Base-by-base conservation (phyloP, 2,113 vertebrate species). In the Paradisaea rubra region DNA sequence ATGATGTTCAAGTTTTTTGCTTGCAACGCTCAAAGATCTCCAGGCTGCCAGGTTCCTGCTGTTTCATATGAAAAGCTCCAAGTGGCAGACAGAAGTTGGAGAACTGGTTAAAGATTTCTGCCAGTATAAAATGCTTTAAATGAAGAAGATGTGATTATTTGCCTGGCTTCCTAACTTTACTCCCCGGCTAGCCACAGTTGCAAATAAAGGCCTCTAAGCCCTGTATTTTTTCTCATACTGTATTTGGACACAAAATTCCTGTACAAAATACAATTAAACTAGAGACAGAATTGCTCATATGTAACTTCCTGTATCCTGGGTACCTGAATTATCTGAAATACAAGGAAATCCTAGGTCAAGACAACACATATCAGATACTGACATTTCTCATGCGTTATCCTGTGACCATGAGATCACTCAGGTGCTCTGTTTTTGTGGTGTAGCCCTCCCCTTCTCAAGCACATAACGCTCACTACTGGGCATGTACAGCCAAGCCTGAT, bases 61-160 rank as follows among this genome's bases (percentile, higher is more conserved):
- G 95, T 93, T 96, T 96, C 93, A 91, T 82, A 95, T 74, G 91
- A 97, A 97, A 95, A 95, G 81, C 91, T 95, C 89, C 22, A 44
- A 96, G 89, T 86, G 91, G 94, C 91, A 97, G 85, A 93, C 71
- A 95, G 87, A 96, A 95, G 89, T 71, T 95, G 94, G 94, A 97
- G 71, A 91, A 63, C 73, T 93, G 91, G 91, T 89, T 95, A 94
- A 96, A 95, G 87, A 92, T 87, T 91, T 73, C 81, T 95, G 96
- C 91, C 95, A 97, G 87, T 93, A 88, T 93, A 59, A 95, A 93
- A 94, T 70, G 52, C 70, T 91, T 96, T 70, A 93, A 96, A 96
- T 89, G 78, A 95, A 95, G 91, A 94, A 91, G 85, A 94, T 63
- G 63, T 77, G 78, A 95, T 89, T 95, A 94, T 91, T 88, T 93